Evolutionary conservation across 1,140 invertebrate genomes (phyloP).

Genomic region (Pseudomyrmex dendroicus): DNA sequence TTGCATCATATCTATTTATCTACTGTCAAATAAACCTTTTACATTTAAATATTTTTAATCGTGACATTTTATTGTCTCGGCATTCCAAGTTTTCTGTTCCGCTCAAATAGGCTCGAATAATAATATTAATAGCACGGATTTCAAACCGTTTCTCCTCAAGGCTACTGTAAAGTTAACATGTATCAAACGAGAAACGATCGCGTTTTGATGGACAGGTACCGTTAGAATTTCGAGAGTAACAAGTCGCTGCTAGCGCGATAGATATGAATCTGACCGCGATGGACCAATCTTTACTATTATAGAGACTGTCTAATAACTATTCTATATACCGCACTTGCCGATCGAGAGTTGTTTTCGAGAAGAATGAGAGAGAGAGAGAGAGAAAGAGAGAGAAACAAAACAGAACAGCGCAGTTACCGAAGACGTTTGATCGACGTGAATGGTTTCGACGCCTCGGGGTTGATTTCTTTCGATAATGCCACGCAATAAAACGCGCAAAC

Average conservation of each 20-base stretch:
- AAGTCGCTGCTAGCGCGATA: constrained; percentile 50
- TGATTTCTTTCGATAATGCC: constrained; percentile 61
- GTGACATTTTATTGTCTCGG: background rate
- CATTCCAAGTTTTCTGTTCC: background rate
- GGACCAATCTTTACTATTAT: constrained; percentile 58
- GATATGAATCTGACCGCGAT: constrained; percentile 63
- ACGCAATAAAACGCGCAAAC: constrained; percentile 51
- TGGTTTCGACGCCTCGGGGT: constrained; percentile 13
- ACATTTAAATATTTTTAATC: background rate
- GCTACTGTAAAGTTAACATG: background rate
- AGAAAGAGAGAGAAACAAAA: background rate
- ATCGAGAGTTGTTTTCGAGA: background rate
- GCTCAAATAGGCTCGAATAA: background rate
- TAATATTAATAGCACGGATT: constrained; percentile 22
- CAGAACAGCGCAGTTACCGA: constrained; percentile 13
- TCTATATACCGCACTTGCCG: constrained; percentile 38
- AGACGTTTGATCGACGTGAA: constrained; percentile 27
- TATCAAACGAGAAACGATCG: constrained; percentile 31
- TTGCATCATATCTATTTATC: background rate
- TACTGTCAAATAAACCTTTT: background rate
- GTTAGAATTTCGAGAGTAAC: constrained; percentile 67
- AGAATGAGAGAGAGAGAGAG: background rate
- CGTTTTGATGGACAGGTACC: constrained; percentile 65
- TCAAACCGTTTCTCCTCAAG: background rate
- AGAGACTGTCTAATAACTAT: constrained; percentile 59